Percentiles rank a stretch among this genome's conserved stretches.
These are phyloP conservation scores for Ricordea florida DNA, from an alignment of 92 coral and sea anemone genomes.

Conservation along the genomic window DNA sequence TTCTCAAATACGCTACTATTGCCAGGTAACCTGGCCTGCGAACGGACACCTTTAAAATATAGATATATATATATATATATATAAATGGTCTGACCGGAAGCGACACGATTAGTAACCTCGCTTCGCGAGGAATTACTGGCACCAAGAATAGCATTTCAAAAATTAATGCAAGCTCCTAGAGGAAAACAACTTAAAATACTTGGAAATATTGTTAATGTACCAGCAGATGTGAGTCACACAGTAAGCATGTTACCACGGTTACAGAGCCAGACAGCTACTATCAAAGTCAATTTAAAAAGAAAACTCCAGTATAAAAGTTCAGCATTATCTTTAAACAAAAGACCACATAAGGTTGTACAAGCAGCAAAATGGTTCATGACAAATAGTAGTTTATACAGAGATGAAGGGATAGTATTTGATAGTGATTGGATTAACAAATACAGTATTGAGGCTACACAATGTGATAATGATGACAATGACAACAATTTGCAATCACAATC, in stretches of 20 bases:
- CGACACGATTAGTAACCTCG: no score
- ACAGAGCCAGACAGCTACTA: conserved; percentile 52
- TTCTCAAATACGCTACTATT: no score
- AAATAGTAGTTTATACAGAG: conserved; percentile 49
- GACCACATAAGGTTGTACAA: conserved; percentile 63
- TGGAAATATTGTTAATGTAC: neutral
- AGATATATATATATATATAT: no score
- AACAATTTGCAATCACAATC: neutral
- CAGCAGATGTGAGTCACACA: conserved; percentile 6
- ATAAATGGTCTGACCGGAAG: no score
- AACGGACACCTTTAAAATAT: no score
- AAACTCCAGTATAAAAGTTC: conserved; percentile 62
- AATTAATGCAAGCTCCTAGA: no score
- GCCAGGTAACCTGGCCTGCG: no score
- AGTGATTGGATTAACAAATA: conserved; percentile 10
- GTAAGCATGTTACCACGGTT: neutral
- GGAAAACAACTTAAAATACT: neutral
- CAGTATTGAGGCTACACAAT: no score
- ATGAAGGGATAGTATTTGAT: conserved; percentile 37
- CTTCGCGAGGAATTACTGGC: no score
- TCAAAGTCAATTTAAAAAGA: conserved; percentile 59
- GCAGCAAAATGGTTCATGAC: conserved; percentile 57
- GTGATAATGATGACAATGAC: neutral
- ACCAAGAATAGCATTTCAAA: no score
- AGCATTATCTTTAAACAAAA: no score